phyloP scores from a whole-genome alignment of 2,113 vertebrate species.

The Pedionomus torquatus region DNA sequence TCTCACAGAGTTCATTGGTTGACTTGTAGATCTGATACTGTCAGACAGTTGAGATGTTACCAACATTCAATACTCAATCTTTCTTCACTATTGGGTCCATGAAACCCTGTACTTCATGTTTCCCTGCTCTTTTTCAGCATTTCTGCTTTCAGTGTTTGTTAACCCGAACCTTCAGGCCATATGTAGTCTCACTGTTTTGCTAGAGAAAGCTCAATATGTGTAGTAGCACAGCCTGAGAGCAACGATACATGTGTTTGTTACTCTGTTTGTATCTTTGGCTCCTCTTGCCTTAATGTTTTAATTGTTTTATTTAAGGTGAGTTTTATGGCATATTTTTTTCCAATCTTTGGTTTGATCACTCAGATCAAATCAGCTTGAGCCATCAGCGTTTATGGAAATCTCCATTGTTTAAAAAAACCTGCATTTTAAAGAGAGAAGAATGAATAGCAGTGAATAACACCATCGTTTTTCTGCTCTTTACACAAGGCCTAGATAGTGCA shows the following conservation, averaged over 20 bases:
- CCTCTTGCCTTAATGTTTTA: neutral
- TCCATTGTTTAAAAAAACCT: neutral
- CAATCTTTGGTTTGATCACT: neutral
- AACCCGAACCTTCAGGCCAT: neutral
- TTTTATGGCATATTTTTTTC: neutral
- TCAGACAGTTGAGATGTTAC: neutral
- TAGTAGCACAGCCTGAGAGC: neutral
- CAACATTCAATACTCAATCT: neutral
- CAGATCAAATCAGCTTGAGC: neutral
- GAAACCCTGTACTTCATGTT: neutral
- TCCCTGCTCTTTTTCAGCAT: neutral
- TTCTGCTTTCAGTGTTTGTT: neutral
- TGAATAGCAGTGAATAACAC: neutral
- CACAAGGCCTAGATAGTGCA: neutral
- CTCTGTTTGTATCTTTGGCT: neutral
- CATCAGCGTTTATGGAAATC: neutral
- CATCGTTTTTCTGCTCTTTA: neutral
- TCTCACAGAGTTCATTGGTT: neutral
- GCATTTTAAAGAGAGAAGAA: neutral
- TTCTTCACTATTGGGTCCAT: neutral
- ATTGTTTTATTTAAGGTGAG: neutral
- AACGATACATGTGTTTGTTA: neutral
- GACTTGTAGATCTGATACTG: neutral
- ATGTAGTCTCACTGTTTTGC: neutral
- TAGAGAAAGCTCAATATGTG: neutral